Base-by-base conservation (phyloP, 2,888 invertebrate genomes). In the Antheraea yamamai region DNA sequence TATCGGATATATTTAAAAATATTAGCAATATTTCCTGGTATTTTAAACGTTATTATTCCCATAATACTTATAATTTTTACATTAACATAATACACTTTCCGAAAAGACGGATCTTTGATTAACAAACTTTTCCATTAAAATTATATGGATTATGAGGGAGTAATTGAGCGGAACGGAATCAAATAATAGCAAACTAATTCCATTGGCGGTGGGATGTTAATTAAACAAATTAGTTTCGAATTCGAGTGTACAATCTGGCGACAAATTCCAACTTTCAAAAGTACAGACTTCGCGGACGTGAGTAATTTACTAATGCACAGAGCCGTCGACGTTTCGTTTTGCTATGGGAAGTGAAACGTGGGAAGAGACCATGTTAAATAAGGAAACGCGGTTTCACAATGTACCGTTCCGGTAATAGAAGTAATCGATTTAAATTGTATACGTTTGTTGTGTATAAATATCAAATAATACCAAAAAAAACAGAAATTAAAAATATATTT, bases 231-330 rank as follows among this genome's bases (percentile, higher is more conserved):
- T 92, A 90, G 89, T 89, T 86, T 80, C 82, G 84, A 85, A 86
- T 87, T 85, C 81, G 73, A 83, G 85, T 87, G 90, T 88, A 88
- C 90, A 91, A 91, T 90, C 90, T 87, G 88, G 87, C 87, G 93
- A 92, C 93, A 89, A 90, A 92, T 90, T 89, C 87, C 84, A 88
- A 92, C 90, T 91, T 92, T 89, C 89, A 89, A 91, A 89, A 88
- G 89, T 89, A 89, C 86, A 81, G 84, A 88, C 87, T 87, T 87
- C 84, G 86, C 82, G 90, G 84, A 93, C 94, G 93, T 92, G 94
- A 92, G 92, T 92, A 93, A 95, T 94, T 93, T 94, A 92, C 94
- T 95, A 94, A 95, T 94, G 94, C 92, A 92, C 86, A 83, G 80
- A 78, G 77, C 80, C 87, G 88, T 86, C 88, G 88, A 85, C 87